Percentiles rank a stretch among this genome's conserved stretches.
phyloP scores from a whole-genome alignment of 2,113 vertebrate genomes.

The Porphyrio hochstetteri region DNA sequence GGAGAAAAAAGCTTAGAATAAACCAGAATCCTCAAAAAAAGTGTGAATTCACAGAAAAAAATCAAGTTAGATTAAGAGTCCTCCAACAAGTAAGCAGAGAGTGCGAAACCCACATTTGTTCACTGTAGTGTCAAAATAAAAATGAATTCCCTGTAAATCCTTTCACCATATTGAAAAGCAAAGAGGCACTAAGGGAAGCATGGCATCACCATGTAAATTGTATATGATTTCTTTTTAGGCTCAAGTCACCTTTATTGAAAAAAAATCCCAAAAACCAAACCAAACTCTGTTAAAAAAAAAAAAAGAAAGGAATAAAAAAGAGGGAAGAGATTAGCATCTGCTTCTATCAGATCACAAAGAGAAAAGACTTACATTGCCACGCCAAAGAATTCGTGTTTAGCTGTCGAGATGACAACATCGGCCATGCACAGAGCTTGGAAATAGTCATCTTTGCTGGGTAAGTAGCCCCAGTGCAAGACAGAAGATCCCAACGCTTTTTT shows the following conservation, averaged over 20 bases:
- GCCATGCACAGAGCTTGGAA: conserved; percentile 85
- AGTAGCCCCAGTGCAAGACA: conserved; percentile 91
- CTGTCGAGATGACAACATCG: conserved; percentile 94
- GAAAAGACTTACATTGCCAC: conserved; percentile 91
- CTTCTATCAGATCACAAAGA: conserved; percentile 46
- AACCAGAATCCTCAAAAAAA: not conserved
- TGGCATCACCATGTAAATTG: not conserved
- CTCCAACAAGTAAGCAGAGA: not conserved
- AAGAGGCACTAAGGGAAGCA: not conserved
- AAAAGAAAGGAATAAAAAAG: not conserved
- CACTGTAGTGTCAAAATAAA: not conserved
- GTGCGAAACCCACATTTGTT: not conserved
- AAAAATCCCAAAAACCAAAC: not conserved
- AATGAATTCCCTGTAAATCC: not conserved
- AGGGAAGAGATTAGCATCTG: conserved; percentile 38
- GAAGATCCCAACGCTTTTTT: conserved; percentile 77
- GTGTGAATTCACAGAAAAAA: conserved; percentile 6
- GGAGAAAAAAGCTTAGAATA: conserved; percentile 18
- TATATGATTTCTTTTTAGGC: not conserved
- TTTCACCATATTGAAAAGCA: not conserved
- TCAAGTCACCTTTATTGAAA: not conserved
- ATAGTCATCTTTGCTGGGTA: conserved; percentile 87
- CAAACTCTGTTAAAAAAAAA: not conserved
- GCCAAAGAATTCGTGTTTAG: conserved; percentile 96
- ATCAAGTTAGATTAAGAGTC: not conserved